Conservation (phyloP, 2,797 vertebrate species). For the Arrhamphus sclerolepis region DNA sequence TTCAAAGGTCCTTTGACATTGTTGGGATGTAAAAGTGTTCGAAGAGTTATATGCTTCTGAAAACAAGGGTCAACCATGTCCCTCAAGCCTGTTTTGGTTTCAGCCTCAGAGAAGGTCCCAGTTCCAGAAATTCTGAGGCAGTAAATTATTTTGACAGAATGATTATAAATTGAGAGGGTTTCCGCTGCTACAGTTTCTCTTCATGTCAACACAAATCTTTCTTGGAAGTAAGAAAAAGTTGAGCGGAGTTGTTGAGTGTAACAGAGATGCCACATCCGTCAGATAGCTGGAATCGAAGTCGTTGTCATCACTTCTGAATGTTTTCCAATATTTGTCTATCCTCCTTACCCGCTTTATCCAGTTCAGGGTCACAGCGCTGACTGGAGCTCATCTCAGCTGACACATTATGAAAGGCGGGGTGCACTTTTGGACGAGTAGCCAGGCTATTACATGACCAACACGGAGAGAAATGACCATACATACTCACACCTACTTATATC, state of each 20-base stretch:
- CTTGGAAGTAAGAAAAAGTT: neutral
- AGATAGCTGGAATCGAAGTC: constrained; percentile 1
- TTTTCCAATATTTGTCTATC: too few species aligned
- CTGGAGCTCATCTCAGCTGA: neutral
- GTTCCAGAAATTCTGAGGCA: constrained; percentile 15
- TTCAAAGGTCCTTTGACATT: neutral
- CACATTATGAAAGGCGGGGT: neutral
- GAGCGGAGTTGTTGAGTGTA: too few species aligned
- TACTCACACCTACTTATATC: too few species aligned
- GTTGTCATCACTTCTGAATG: neutral
- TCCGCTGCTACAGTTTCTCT: too few species aligned
- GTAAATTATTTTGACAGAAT: too few species aligned
- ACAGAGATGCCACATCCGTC: constrained; percentile 13
- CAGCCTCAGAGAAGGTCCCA: constrained; percentile 27
- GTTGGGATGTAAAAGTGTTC: constrained; percentile 2
- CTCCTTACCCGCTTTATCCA: too few species aligned
- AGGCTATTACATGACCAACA: neutral
- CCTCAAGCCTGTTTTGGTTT: constrained; percentile 17
- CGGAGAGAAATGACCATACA: too few species aligned
- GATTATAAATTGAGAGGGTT: too few species aligned
- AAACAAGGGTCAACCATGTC: constrained; percentile 4
- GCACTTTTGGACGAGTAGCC: neutral
- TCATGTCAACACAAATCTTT: neutral
- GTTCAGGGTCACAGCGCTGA: too few species aligned
- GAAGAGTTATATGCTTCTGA: constrained; percentile 19